Evolutionary conservation across 2,113 vertebrate species (phyloP).

Genomic region (Oreotragus oreotragus): DNA sequence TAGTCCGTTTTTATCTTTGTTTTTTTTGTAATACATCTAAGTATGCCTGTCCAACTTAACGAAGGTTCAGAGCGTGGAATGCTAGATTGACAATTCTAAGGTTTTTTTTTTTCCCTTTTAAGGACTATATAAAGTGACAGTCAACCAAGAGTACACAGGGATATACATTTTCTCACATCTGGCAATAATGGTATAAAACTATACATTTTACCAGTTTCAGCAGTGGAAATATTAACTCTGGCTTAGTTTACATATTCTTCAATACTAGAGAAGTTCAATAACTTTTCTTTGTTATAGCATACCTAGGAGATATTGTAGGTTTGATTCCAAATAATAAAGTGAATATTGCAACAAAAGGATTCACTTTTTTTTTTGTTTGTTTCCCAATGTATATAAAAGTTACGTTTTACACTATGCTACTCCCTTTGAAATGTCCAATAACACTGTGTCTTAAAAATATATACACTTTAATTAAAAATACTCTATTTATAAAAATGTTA

Average conservation of each 20-base stretch:
- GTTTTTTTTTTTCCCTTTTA: background rate
- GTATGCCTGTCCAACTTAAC: background rate
- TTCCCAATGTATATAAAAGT: background rate
- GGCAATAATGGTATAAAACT: background rate
- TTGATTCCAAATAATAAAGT: background rate
- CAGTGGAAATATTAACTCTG: background rate
- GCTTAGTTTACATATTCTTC: background rate
- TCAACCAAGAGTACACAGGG: rapidly evolving
- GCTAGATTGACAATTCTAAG: too few species aligned
- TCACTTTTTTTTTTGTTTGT: background rate
- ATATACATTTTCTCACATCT: background rate
- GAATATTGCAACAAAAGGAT: background rate
- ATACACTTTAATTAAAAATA: background rate
- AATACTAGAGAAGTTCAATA: background rate
- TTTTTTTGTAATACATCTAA: background rate
- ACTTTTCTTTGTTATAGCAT: background rate
- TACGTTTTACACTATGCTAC: background rate
- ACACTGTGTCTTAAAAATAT: background rate
- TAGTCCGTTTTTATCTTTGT: background rate
- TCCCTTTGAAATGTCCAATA: background rate
- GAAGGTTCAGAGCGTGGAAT: background rate
- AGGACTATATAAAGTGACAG: background rate
- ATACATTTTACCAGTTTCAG: rapidly evolving
- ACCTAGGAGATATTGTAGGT: background rate
- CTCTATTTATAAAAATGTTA: background rate